phyloP scores from a whole-genome alignment of 92 coral and sea anemone species.

The Phenganax marumi region DNA sequence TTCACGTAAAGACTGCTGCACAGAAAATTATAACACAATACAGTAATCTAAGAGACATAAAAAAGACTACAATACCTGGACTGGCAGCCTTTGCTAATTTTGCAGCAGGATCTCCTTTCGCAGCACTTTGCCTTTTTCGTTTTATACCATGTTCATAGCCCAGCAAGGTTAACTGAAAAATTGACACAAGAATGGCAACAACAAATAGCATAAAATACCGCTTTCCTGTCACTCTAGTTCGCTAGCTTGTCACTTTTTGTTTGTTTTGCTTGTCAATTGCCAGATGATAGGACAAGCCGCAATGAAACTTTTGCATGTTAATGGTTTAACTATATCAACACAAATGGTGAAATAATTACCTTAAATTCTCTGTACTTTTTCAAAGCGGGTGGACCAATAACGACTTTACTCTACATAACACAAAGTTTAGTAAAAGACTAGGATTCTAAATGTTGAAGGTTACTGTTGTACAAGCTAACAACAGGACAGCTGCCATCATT shows the following conservation, averaged over 20 bases:
- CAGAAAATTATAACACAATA: not conserved
- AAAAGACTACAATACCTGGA: slow-evolving; percentile 8
- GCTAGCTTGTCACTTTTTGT: too few relatives aligned
- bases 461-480: not conserved
- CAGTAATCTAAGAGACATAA: not conserved
- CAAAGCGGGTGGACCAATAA: slow-evolving; percentile 86
- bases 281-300: not conserved
- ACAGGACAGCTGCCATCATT: not conserved
- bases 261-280: not conserved
- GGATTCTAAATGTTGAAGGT: not conserved
- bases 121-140: not conserved
- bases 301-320: not conserved
- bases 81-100: not conserved
- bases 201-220: not conserved
- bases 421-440: not conserved
- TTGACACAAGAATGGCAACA: not conserved
- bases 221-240: too few relatives aligned
- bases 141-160: slow-evolving; percentile 33
- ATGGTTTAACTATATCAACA: not conserved
- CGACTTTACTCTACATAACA: slow-evolving; percentile 67
- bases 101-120: not conserved
- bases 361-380: slow-evolving; percentile 83
- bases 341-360: slow-evolving; percentile 48
- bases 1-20: too few relatives aligned
- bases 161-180: slow-evolving; percentile 27